These are phyloP conservation scores for Phaethornis superciliosus DNA, from an alignment of 2,113 vertebrate species.

Conservation along the genomic window DNA sequence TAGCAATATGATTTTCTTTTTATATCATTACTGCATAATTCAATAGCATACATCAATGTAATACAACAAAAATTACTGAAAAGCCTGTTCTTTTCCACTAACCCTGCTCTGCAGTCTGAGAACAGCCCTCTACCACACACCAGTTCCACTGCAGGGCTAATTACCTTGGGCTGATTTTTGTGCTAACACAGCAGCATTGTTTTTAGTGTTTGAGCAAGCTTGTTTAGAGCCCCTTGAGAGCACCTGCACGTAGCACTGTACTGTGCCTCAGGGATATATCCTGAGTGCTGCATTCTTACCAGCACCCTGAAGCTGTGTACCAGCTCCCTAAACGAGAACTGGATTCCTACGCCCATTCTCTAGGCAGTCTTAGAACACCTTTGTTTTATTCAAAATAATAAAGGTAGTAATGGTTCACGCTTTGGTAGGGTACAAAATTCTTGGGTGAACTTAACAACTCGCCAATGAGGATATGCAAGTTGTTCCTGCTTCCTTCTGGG, in stretches of 20 bases:
- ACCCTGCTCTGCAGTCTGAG: background rate
- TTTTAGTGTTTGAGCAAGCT: conserved; percentile 21
- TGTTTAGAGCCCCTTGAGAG: conserved; percentile 13
- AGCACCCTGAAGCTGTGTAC: background rate
- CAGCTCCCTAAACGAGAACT: background rate
- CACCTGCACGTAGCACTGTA: background rate
- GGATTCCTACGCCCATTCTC: background rate
- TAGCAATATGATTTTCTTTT: background rate
- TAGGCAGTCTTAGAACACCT: background rate
- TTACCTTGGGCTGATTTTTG: background rate
- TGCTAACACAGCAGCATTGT: conserved; percentile 5
- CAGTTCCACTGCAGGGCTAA: conserved; percentile 18
- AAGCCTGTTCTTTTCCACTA: background rate
- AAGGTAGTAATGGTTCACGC: background rate
- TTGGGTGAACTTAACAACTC: background rate
- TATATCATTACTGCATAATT: background rate
- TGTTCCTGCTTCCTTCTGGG: background rate
- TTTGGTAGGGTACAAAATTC: background rate
- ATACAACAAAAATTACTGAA: background rate
- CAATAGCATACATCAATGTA: background rate
- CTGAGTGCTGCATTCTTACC: background rate
- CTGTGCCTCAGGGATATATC: background rate
- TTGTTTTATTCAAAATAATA: conserved; percentile 16
- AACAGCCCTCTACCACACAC: background rate
- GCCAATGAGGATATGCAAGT: background rate